Evolutionary conservation across 2,113 vertebrate genomes (phyloP).

Genomic region (Aptenodytes patagonicus): DNA sequence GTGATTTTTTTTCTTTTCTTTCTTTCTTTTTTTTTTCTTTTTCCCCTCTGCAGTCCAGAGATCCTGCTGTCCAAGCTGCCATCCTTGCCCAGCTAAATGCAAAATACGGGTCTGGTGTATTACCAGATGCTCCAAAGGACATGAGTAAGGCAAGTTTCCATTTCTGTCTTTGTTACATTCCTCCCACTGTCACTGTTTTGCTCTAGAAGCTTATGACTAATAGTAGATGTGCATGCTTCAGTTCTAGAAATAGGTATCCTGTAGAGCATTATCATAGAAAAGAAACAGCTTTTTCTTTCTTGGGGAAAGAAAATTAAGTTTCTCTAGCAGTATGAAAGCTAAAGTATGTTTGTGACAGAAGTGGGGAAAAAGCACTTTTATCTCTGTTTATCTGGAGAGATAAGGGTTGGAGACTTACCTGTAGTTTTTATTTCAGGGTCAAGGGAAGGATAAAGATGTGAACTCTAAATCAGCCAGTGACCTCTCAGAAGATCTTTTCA

Average conservation of each 20-base stretch:
- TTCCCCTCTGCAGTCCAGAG: constrained; percentile 84
- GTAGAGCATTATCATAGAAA: neutral
- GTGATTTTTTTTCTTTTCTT: neutral
- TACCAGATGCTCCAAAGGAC: constrained; percentile 79
- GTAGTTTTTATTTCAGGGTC: constrained; percentile 73
- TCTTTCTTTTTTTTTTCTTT: neutral
- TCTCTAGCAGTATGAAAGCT: neutral
- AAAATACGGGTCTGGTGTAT: constrained; percentile 92
- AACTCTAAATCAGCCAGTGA: constrained; percentile 90
- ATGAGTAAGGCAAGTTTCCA: constrained; percentile 80
- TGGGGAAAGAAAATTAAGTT: neutral
- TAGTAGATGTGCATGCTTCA: neutral
- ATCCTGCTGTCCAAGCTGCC: constrained; percentile 97
- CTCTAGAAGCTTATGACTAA: neutral
- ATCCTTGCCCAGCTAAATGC: constrained; percentile 97
- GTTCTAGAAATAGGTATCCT: neutral
- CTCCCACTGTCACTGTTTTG: neutral
- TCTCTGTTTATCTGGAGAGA: neutral
- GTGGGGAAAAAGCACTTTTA: neutral
- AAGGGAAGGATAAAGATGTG: constrained; percentile 89
- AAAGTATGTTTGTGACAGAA: neutral
- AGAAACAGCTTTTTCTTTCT: neutral
- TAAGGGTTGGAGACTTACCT: neutral
- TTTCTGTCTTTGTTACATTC: neutral
- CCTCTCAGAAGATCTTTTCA: constrained; percentile 98